phyloP scores from a whole-genome alignment of 2,888 invertebrate species.

The Lasioglossum marginatum region DNA sequence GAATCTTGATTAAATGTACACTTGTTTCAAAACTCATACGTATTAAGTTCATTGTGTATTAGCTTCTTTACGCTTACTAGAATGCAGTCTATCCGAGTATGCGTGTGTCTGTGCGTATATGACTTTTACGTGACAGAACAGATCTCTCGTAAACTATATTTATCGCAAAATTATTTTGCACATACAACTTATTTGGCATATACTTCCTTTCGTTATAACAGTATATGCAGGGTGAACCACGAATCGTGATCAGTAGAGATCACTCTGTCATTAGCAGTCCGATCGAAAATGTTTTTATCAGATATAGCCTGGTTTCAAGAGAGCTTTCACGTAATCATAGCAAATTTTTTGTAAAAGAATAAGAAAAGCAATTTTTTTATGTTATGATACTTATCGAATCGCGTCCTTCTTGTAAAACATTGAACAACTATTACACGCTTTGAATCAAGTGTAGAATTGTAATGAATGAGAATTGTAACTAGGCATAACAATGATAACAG shows the following conservation, averaged over 20 bases:
- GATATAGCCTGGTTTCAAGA: no score
- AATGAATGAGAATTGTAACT: slow-evolving; percentile 56
- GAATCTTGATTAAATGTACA: slow-evolving; percentile 70
- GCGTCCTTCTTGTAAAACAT: neutral
- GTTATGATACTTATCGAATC: no score
- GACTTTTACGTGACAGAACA: neutral
- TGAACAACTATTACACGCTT: slow-evolving; percentile 54
- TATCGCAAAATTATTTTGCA: neutral
- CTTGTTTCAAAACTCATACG: slow-evolving; percentile 73
- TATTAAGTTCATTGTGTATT: slow-evolving; percentile 32
- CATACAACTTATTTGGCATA: neutral
- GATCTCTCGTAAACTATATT: neutral
- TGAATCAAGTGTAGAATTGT: slow-evolving; percentile 74
- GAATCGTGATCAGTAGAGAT: no score
- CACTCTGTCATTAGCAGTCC: no score
- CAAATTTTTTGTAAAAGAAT: no score
- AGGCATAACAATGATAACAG: slow-evolving; percentile 65
- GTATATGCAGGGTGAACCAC: neutral
- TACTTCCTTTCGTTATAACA: neutral
- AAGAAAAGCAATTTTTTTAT: no score
- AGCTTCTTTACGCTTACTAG: slow-evolving; percentile 26
- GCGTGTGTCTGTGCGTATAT: neutral
- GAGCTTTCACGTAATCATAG: no score
- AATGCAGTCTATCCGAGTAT: neutral
- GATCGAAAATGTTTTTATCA: no score